Evolutionary conservation across 2,113 vertebrate genomes (phyloP).

Genomic region (Ivindomyrus marchei): DNA sequence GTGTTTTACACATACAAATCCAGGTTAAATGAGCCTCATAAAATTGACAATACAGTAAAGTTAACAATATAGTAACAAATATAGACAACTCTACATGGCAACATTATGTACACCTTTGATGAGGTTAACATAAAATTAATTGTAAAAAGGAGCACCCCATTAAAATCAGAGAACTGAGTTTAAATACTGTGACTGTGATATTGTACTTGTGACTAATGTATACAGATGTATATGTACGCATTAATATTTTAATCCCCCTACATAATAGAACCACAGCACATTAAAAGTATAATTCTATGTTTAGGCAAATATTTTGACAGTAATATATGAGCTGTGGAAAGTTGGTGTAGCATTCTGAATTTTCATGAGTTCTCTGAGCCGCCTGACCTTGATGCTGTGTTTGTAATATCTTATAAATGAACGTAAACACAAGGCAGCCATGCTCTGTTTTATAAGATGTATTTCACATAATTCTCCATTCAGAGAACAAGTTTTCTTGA

Average conservation of each 20-base stretch:
- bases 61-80: neutral
- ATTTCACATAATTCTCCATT: neutral
- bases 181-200: neutral
- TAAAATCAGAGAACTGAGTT: neutral
- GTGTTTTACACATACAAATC: neutral
- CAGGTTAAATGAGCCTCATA: neutral
- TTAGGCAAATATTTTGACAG: constrained; percentile 5
- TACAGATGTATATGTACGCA: neutral
- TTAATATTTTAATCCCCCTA: neutral
- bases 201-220: neutral
- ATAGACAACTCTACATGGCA: neutral
- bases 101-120: neutral
- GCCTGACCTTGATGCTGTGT: neutral
- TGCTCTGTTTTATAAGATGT: neutral
- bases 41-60: neutral
- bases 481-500: neutral
- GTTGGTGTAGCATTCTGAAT: neutral
- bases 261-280: neutral
- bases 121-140: neutral
- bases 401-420: neutral
- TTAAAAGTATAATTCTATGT: neutral
- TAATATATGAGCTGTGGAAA: neutral
- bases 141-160: neutral
- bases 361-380: neutral
- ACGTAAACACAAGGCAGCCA: neutral